A percentile compares a stretch with the other conserved stretches of the same genome.
These are phyloP conservation scores for Ornithoptera alexandrae DNA, from an alignment of 2,888 invertebrate species.

Conservation along the genomic window DNA sequence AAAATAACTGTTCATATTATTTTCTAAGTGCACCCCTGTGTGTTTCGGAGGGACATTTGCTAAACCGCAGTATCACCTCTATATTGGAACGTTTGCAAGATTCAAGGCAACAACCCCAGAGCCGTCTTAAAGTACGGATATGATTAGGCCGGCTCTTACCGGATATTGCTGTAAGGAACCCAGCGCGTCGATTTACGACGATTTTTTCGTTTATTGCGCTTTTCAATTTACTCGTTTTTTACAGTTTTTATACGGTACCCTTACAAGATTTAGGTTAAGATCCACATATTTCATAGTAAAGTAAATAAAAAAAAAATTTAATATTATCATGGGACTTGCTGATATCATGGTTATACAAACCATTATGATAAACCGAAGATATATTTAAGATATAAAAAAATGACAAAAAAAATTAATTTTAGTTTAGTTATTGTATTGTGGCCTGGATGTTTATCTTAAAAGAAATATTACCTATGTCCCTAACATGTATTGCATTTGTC, in stretches of 20 bases:
- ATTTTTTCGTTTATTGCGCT: slow-evolving; percentile 37
- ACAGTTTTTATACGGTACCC: slow-evolving; percentile 23
- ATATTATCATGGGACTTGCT: too few relatives aligned
- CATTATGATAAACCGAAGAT: too few relatives aligned
- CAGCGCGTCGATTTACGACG: slow-evolving; percentile 35
- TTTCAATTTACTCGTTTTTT: slow-evolving; percentile 34
- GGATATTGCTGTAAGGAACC: slow-evolving; percentile 29
- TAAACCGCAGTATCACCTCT: slow-evolving; percentile 40
- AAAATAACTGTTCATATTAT: not conserved
- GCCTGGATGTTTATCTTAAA: too few relatives aligned
- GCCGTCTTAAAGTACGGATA: slow-evolving; percentile 51
- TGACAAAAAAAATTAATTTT: too few relatives aligned
- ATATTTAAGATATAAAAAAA: too few relatives aligned
- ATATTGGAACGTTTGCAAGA: slow-evolving; percentile 32
- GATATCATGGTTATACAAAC: too few relatives aligned
- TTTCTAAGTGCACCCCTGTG: slow-evolving; percentile 43
- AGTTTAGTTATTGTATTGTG: too few relatives aligned
- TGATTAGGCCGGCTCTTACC: slow-evolving; percentile 44
- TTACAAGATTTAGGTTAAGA: not conserved
- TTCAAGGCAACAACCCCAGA: slow-evolving; percentile 49
- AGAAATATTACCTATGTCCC: too few relatives aligned
- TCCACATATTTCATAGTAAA: too few relatives aligned
- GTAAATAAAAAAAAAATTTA: too few relatives aligned
- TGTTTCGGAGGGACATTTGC: slow-evolving; percentile 49
- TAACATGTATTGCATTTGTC: too few relatives aligned